Evolutionary conservation across 1,140 invertebrate genomes (phyloP).

Genomic region (Tetranychus urticae): DNA sequence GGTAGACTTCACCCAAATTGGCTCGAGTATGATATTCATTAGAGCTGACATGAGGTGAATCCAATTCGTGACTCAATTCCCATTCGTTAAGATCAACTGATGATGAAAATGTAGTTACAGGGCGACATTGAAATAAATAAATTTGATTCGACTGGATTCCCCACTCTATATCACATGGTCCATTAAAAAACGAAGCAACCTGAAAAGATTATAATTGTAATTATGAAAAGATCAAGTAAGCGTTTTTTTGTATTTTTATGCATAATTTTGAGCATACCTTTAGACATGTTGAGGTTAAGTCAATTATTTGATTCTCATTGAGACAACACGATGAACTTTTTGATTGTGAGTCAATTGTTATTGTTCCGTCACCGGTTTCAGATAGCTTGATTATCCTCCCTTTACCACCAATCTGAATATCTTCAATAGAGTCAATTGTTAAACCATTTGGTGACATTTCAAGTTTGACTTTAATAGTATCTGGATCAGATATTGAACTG

Average conservation of each 20-base stretch:
- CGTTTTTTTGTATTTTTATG: neutral
- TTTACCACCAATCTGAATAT: neutral
- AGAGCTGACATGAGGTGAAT: slow-evolving; percentile 2
- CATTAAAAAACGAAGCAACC: slow-evolving; percentile 1
- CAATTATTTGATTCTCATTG: neutral
- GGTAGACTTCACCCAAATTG: slow-evolving; percentile 9
- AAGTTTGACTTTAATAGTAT: slow-evolving; percentile 32
- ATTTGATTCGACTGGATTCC: slow-evolving; percentile 4
- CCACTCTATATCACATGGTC: slow-evolving; percentile 13
- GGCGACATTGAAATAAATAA: slow-evolving; percentile 10
- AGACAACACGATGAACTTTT: neutral
- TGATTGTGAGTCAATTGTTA: neutral
- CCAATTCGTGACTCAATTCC: slow-evolving; percentile 11
- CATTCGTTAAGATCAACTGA: slow-evolving; percentile 1
- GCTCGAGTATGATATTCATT: slow-evolving; percentile 9
- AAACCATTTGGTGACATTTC: neutral
- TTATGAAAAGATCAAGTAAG: too few species aligned
- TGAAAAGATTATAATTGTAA: neutral
- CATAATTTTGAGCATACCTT: neutral
- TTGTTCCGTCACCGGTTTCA: neutral
- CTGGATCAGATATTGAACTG: slow-evolving; percentile 43
- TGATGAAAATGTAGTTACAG: slow-evolving; percentile 4
- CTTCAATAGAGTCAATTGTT: neutral
- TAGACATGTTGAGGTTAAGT: neutral
- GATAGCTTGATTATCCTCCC: neutral